Evolutionary conservation across 2,888 invertebrate genomes (phyloP).

Genomic region (Dusona sp.): DNA sequence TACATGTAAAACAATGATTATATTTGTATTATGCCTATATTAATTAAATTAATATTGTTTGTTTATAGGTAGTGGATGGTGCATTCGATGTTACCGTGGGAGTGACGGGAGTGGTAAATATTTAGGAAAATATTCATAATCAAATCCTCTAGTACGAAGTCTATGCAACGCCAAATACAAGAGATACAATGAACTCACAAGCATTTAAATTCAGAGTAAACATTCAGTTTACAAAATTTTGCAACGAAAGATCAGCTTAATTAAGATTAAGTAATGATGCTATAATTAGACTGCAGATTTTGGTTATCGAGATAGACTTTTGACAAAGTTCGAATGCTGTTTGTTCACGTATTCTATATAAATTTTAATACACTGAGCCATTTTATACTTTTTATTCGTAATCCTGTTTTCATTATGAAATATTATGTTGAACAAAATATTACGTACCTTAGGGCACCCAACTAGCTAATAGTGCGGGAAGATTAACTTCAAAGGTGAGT

Average conservation of each 20-base stretch:
- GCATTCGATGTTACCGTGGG: not conserved
- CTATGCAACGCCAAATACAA: no score
- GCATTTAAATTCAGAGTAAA: no score
- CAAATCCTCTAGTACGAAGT: no score
- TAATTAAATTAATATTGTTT: not conserved
- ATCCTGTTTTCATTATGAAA: no score
- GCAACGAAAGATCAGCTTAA: no score
- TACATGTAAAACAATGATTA: not conserved
- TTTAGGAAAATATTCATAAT: not conserved
- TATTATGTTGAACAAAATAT: not conserved
- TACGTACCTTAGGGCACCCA: not conserved
- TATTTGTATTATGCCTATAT: not conserved
- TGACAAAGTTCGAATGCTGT: not conserved
- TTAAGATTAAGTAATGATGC: no score
- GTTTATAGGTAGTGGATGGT: not conserved
- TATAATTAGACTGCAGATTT: no score
- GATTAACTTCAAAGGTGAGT: not conserved
- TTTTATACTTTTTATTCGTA: no score
- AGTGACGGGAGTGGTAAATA: not conserved
- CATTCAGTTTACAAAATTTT: no score
- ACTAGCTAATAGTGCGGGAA: not conserved
- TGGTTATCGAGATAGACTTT: no score
- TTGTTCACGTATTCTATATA: not conserved
- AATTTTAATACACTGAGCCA: not conserved
- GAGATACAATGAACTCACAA: no score